These are phyloP conservation scores for Ammospiza caudacuta DNA, from an alignment of 2,113 vertebrate species.

Conservation along the genomic window DNA sequence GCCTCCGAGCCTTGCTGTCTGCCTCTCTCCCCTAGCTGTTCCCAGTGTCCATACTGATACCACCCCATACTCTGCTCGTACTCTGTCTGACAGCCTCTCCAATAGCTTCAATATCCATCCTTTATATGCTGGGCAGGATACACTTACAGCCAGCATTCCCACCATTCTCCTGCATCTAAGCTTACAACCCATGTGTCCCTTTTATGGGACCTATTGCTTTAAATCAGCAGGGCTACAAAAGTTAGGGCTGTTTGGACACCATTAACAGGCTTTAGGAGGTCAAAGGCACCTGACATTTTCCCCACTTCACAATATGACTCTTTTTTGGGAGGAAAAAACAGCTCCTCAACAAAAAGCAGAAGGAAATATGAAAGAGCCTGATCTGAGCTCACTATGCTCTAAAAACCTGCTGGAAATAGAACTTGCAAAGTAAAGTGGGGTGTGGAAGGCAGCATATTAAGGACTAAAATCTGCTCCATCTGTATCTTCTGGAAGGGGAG, in stretches of 20 bases:
- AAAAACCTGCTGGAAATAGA: background rate
- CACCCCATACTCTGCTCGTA: background rate
- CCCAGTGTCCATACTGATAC: background rate
- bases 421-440: background rate
- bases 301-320: background rate
- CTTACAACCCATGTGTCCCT: background rate
- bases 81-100: background rate
- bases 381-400: background rate
- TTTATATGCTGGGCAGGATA: background rate
- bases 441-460: background rate
- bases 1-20: background rate
- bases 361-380: background rate
- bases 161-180: background rate
- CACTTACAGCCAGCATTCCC: background rate
- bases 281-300: background rate
- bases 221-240: background rate
- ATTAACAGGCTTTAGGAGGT: background rate
- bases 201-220: background rate
- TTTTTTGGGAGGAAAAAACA: background rate
- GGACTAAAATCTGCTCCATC: background rate
- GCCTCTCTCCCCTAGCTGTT: background rate
- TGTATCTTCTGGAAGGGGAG: background rate
- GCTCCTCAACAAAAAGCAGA: background rate
- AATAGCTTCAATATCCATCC: background rate
- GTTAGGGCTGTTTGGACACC: background rate